Percentiles rank a stretch among this genome's conserved stretches.
Evolutionary conservation across 1,140 invertebrate genomes (phyloP).

Genomic region (Scaptodrosophila lebanonensis): DNA sequence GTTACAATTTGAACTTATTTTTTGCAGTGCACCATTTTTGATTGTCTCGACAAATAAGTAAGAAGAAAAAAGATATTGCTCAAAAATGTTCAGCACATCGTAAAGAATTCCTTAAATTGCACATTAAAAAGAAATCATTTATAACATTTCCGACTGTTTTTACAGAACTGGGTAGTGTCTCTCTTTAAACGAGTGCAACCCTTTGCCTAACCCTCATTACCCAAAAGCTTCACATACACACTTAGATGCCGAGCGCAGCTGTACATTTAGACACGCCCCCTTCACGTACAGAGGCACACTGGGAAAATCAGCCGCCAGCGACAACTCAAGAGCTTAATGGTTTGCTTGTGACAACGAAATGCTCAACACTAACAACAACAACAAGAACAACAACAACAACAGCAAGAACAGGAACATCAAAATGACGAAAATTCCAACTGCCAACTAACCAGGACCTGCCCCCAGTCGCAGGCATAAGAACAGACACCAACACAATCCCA

Average conservation of each 20-base stretch:
- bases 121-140: too few relatives aligned
- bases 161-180: too few relatives aligned
- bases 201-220: slow-evolving; percentile 5
- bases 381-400: slow-evolving; percentile 1
- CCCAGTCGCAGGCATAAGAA: not conserved
- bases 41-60: too few relatives aligned
- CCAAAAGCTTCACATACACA: not conserved
- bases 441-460: slow-evolving; percentile 21
- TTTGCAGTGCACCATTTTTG: too few relatives aligned
- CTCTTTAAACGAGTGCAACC: not conserved
- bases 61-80: too few relatives aligned
- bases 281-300: not conserved
- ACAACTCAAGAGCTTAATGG: slow-evolving; percentile 55
- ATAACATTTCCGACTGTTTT: too few relatives aligned
- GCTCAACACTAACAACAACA: slow-evolving; percentile 10
- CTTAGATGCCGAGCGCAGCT: slow-evolving; percentile 21
- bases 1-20: too few relatives aligned
- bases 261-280: slow-evolving; percentile 20
- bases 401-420: slow-evolving; percentile 3
- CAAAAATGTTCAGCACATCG: too few relatives aligned
- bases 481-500: slow-evolving; percentile 45
- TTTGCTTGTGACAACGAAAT: slow-evolving; percentile 45
- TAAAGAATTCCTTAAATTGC: too few relatives aligned
- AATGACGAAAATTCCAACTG: slow-evolving; percentile 13
- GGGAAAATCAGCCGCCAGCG: slow-evolving; percentile 29